These are phyloP conservation scores for Glaucopsyche alexis DNA, from an alignment of 2,888 invertebrate species.

Conservation along the genomic window DNA sequence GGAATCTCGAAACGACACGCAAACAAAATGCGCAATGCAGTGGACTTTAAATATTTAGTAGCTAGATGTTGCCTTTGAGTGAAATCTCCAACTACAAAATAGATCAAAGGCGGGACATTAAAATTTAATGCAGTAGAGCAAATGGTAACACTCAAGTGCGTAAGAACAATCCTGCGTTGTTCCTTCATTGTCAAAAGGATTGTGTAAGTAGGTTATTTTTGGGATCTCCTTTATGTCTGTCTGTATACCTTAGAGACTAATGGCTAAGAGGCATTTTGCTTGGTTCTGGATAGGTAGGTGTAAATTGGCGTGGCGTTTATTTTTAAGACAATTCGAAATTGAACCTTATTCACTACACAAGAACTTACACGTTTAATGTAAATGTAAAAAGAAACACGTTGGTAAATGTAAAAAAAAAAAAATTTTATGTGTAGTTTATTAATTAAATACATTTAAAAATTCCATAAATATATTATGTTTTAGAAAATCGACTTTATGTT, in stretches of 20 bases:
- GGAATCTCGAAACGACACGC: not conserved
- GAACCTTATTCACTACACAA: no score
- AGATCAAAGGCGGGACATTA: constrained; percentile 19
- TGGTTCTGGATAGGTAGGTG: not conserved
- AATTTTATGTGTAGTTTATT: no score
- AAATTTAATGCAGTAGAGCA: constrained; percentile 16
- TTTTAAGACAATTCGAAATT: no score
- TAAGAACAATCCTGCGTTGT: constrained; percentile 16
- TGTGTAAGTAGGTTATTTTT: constrained; percentile 12
- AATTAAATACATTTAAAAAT: no score
- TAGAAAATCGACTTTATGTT: no score
- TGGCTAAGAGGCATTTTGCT: not conserved
- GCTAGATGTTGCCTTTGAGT: constrained; percentile 7
- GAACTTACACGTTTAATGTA: no score
- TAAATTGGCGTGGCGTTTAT: no score
- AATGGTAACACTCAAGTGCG: constrained; percentile 13
- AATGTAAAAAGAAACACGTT: no score
- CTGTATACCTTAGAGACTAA: not conserved
- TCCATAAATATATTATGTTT: no score
- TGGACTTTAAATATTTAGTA: constrained; percentile 26
- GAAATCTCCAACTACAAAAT: constrained; percentile 20
- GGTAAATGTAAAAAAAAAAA: no score
- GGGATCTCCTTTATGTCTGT: not conserved
- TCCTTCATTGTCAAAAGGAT: constrained; percentile 1
- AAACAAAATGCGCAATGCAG: constrained; percentile 23